These are phyloP conservation scores for Doryteuthis pealeii DNA, from an alignment of 1,140 invertebrate species.

Conservation along the genomic window DNA sequence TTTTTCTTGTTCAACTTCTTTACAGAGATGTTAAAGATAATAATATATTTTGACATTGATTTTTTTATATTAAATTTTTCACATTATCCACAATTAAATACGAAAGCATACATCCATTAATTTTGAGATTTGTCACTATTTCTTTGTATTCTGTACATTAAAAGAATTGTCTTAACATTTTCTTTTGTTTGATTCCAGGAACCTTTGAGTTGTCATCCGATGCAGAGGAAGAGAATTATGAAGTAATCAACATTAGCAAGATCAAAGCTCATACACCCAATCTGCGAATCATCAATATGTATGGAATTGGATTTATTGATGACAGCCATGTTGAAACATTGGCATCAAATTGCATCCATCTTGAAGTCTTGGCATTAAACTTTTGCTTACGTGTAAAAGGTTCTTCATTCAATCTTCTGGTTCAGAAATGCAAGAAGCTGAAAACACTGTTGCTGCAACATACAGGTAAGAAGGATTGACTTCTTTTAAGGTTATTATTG, in stretches of 20 bases:
- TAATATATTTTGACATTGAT: too few species aligned
- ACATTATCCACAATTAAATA: too few species aligned
- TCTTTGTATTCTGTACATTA: too few species aligned
- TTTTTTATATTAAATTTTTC: too few species aligned
- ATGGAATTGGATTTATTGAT: slow-evolving; percentile 97
- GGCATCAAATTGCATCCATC: slow-evolving; percentile 71
- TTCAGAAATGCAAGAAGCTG: slow-evolving; percentile 90
- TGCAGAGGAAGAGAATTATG: slow-evolving; percentile 99
- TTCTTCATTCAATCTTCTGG: slow-evolving; percentile 90
- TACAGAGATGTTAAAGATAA: too few species aligned
- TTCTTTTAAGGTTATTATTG: not conserved
- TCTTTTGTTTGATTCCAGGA: slow-evolving; percentile 65
- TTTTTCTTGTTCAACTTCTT: too few species aligned
- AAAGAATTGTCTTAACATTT: not conserved
- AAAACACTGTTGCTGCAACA: slow-evolving; percentile 93
- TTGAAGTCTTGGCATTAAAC: slow-evolving; percentile 96
- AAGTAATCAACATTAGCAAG: slow-evolving; percentile 91
- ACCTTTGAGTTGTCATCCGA: slow-evolving; percentile 96
- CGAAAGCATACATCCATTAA: too few species aligned
- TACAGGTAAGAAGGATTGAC: slow-evolving; percentile 76
- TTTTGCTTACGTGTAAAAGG: slow-evolving; percentile 96
- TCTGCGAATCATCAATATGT: slow-evolving; percentile 58
- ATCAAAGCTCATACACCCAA: slow-evolving; percentile 84
- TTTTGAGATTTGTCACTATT: too few species aligned
- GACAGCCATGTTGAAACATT: slow-evolving; percentile 99